phyloP scores from a whole-genome alignment of 1,140 invertebrate species.

The Ectropis grisescens region DNA sequence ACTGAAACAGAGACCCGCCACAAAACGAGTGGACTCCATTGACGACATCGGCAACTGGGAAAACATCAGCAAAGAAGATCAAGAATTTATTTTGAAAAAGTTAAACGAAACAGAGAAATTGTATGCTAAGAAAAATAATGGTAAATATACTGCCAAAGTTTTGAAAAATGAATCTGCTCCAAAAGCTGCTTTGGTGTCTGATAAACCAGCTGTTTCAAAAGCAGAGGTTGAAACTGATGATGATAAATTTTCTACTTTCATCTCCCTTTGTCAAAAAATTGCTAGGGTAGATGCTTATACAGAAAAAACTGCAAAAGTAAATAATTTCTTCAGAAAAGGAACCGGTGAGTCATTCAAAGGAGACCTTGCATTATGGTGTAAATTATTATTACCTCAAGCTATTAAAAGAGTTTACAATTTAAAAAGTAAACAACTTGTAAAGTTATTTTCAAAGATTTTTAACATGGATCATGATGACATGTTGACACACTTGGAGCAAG shows the following conservation, averaged over 20 bases:
- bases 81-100: slow-evolving; percentile 74
- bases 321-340: slow-evolving; percentile 78
- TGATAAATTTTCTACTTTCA: slow-evolving; percentile 84
- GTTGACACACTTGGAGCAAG: slow-evolving; percentile 88
- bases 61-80: slow-evolving; percentile 76
- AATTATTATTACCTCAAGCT: slow-evolving; percentile 85
- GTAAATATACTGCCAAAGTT: slow-evolving; percentile 55
- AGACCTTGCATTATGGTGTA: slow-evolving; percentile 86
- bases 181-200: slow-evolving; percentile 4
- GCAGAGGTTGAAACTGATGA: slow-evolving; percentile 66
- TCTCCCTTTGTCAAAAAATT: slow-evolving; percentile 82
- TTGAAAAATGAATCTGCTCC: slow-evolving; percentile 38
- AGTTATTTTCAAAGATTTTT: slow-evolving; percentile 89
- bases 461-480: slow-evolving; percentile 81
- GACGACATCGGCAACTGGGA: slow-evolving; percentile 85
- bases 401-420: slow-evolving; percentile 91
- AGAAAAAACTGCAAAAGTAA: slow-evolving; percentile 84
- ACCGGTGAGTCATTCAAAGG: slow-evolving; percentile 79
- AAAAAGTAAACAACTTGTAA: slow-evolving; percentile 92
- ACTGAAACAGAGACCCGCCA: slow-evolving; percentile 81
- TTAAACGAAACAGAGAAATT: slow-evolving; percentile 72
- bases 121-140: slow-evolving; percentile 62
- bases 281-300: slow-evolving; percentile 83
- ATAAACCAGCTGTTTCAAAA: slow-evolving; percentile 2
- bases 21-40: slow-evolving; percentile 85